A percentile compares a stretch with the other conserved stretches of the same genome.
Evolutionary conservation across 2,113 vertebrate species (phyloP).

Genomic region (Ptyas mucosa): DNA sequence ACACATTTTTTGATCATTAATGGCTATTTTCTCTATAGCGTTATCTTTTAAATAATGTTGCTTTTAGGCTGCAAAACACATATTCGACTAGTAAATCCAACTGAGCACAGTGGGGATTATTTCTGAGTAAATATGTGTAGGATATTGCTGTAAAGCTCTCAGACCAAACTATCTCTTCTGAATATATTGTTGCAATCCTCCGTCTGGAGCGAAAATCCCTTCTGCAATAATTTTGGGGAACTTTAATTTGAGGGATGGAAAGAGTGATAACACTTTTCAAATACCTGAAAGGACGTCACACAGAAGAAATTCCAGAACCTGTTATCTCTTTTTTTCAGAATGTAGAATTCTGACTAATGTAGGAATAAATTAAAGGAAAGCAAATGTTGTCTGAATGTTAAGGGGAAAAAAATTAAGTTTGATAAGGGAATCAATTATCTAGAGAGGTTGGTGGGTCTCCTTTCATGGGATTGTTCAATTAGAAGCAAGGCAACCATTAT

Average conservation of each 20-base stretch:
- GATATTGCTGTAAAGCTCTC: background rate
- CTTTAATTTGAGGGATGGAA: background rate
- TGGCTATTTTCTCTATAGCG: background rate
- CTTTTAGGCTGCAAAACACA: background rate
- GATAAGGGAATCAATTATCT: background rate
- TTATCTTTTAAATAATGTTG: background rate
- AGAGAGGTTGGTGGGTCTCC: background rate
- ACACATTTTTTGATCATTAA: background rate
- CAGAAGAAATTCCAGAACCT: background rate
- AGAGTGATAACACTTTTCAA: background rate
- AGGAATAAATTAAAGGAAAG: background rate
- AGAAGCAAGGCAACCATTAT: background rate
- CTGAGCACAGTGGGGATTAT: background rate
- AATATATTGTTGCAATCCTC: background rate
- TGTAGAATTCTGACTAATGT: background rate
- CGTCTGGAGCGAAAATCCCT: background rate
- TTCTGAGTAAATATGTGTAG: background rate
- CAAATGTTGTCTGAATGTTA: background rate
- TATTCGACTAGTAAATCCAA: background rate
- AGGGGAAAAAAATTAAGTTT: fast-evolving
- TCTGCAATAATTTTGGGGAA: background rate
- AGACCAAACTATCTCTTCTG: background rate
- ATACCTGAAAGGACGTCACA: background rate
- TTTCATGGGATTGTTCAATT: background rate
- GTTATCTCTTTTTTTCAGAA: background rate